These are phyloP conservation scores for Athene cunicularia DNA, from an alignment of 2,113 vertebrate species.

Conservation along the genomic window DNA sequence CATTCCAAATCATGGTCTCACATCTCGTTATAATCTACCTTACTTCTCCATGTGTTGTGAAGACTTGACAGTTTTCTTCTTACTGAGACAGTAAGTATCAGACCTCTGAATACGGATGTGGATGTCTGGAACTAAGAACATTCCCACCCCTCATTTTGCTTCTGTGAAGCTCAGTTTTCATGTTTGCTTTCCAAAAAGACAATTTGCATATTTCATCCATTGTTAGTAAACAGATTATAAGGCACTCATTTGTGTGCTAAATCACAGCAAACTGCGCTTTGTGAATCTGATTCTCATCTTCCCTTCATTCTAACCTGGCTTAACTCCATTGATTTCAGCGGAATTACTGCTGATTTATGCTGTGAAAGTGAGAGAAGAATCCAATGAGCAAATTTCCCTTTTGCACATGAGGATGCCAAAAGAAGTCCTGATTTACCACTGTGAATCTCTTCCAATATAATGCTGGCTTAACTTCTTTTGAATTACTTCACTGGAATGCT, in stretches of 20 bases:
- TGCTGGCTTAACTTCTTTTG: conserved; percentile 45
- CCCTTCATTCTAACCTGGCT: conserved; percentile 44
- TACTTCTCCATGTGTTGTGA: not conserved
- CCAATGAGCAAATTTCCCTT: conserved; percentile 34
- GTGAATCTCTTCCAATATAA: conserved; percentile 24
- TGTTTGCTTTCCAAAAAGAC: conserved; percentile 35
- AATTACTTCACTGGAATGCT: conserved; percentile 34
- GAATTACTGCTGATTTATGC: conserved; percentile 49
- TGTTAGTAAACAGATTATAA: conserved; percentile 63
- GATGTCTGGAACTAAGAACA: conserved; percentile 49
- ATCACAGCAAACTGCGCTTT: conserved; percentile 34
- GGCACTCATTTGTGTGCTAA: conserved; percentile 36
- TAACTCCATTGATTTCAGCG: conserved; percentile 26
- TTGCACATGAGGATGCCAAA: conserved; percentile 3
- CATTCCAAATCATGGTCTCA: not conserved
- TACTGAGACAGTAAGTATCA: not conserved
- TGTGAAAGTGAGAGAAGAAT: conserved; percentile 21
- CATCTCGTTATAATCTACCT: conserved; percentile 55
- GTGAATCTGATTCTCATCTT: conserved; percentile 37
- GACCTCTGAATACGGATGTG: not conserved
- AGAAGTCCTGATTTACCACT: conserved; percentile 34
- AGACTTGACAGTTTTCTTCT: conserved; percentile 24
- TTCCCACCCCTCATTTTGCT: not conserved
- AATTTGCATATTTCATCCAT: conserved; percentile 59
- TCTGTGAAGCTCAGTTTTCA: conserved; percentile 45